Base-by-base conservation (phyloP, 2,888 invertebrate genomes). In the Erebia epiphron region DNA sequence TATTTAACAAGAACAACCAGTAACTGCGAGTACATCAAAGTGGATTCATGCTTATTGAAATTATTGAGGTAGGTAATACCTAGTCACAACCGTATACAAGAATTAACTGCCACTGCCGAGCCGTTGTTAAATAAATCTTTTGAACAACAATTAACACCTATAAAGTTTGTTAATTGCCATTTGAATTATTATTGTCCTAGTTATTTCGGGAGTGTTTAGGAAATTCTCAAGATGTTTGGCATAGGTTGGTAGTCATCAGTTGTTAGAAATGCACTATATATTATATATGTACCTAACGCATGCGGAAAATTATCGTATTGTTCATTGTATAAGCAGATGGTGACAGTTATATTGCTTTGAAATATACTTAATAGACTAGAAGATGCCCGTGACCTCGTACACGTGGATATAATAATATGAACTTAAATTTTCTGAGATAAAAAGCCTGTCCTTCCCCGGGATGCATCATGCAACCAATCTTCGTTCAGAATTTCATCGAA, bases 181-280 rank as follows among this genome's bases (percentile, higher is more conserved):
- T 66, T 46, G 62, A 71, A 57, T 54, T 63, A 71, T 66, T 43
- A 26, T 70, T 67, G 67, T 66, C 1, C 35, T 35, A 66, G 68
- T 61, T 73, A 72, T 75, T 75, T 67, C 71, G 75, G 68, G 64
- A 68, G 56, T 73, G 71, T 72, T 72, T 70, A 54, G 54, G 58
- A 67, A 63, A 63, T 71, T 71, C 67, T 63, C 50, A 49, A 50
- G 26, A 72, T 69, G 8, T 49, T 69, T 72, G 69, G 69, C 62
- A 43, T 41, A 43, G 50, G 41, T 56, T 46, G 41, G 54, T 26
- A 66, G 62, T 69, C 16, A 58, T 67, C 67, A 66, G 49, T 21
- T 46, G 61, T 57, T 57, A 46, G 57, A 60, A 66, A 64, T 66
- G 18, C 58, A 63, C 50, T 13, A 21, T 26, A 43, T 52, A 54